Percentiles rank a stretch among this genome's conserved stretches.
Conservation (phyloP, 2,797 vertebrate genomes). For the Coracias cyanogaster region DNA sequence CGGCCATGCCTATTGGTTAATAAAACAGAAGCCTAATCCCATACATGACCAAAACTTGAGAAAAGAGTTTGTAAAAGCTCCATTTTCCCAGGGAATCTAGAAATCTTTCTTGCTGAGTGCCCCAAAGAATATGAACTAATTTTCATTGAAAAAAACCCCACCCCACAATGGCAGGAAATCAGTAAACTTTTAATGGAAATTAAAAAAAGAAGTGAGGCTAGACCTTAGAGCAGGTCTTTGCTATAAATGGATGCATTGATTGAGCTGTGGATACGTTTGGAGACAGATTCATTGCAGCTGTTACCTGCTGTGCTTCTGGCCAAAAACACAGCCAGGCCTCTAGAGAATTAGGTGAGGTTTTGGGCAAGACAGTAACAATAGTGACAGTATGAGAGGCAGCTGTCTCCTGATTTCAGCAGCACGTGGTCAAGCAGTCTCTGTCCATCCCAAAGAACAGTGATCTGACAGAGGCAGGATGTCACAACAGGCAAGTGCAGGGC, state of each 20-base stretch:
- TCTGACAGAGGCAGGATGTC: neutral
- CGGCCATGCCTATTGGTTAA: neutral
- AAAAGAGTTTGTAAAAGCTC: neutral
- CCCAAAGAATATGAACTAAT: neutral
- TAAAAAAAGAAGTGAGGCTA: neutral
- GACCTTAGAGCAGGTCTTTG: neutral
- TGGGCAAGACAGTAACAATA: neutral
- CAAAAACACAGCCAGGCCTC: neutral
- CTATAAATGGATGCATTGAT: neutral
- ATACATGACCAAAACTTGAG: neutral
- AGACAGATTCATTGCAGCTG: neutral
- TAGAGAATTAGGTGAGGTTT: neutral
- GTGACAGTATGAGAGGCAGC: neutral
- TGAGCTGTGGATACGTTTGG: rapidly evolving
- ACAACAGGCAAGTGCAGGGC: neutral
- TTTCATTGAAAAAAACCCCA: neutral
- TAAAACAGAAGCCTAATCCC: neutral
- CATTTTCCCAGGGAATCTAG: neutral
- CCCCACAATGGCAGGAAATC: neutral
- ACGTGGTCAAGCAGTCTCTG: neutral
- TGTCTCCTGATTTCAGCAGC: neutral
- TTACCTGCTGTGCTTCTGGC: neutral
- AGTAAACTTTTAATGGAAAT: neutral
- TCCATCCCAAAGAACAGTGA: neutral
- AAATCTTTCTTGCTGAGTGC: neutral